Evolutionary conservation across 2,888 invertebrate genomes (phyloP).

Genomic region (Brassicogethes aeneus): DNA sequence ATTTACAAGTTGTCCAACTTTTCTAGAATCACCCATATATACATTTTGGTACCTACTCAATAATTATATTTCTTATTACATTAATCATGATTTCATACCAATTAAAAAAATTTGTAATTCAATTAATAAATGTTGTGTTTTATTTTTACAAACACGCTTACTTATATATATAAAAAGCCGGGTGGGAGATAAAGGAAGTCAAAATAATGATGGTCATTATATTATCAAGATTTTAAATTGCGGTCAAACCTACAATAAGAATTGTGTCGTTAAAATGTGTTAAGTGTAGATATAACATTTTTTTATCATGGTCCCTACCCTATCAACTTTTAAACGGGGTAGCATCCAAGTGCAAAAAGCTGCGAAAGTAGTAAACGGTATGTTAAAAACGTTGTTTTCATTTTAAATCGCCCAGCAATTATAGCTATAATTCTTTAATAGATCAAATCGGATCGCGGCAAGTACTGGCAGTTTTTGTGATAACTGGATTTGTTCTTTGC

Average conservation of each 20-base stretch:
- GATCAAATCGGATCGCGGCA: slow-evolving; percentile 44
- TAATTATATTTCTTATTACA: no score
- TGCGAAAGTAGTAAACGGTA: slow-evolving; percentile 47
- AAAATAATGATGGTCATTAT: slow-evolving; percentile 9
- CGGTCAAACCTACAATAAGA: neutral
- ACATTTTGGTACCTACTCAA: no score
- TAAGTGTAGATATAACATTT: neutral
- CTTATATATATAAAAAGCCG: neutral
- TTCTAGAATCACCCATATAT: no score
- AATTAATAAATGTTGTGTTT: no score
- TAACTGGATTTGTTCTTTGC: slow-evolving; percentile 47
- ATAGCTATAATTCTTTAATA: no score
- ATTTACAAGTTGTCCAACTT: no score
- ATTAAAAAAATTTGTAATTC: no score
- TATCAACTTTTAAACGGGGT: slow-evolving; percentile 40
- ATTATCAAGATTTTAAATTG: slow-evolving; percentile 14
- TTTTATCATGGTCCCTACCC: slow-evolving; percentile 20
- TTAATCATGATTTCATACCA: no score
- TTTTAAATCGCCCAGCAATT: neutral
- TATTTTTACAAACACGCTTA: no score
- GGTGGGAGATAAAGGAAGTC: neutral
- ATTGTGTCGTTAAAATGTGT: neutral
- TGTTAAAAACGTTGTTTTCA: slow-evolving; percentile 13
- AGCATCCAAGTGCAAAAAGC: slow-evolving; percentile 46
- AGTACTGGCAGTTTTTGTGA: slow-evolving; percentile 44